phyloP scores from a whole-genome alignment of 2,888 invertebrate genomes.

The Plagodis pulveraria region DNA sequence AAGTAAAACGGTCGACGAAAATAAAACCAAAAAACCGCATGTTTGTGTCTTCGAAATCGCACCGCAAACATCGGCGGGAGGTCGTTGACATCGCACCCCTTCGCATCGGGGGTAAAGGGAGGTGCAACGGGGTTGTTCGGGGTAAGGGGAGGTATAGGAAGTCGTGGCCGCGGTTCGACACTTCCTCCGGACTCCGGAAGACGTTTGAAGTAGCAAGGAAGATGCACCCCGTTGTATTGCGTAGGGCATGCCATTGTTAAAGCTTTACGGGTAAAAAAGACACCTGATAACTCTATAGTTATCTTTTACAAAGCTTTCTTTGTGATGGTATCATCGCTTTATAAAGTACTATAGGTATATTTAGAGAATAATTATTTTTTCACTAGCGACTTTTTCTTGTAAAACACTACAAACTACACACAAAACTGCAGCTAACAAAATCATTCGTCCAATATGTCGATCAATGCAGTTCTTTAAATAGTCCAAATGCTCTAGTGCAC shows the following conservation, averaged over 20 bases:
- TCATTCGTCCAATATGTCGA: too few relatives aligned
- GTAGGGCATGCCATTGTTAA: conserved; percentile 21
- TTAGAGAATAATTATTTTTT: too few relatives aligned
- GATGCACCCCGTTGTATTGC: conserved; percentile 46
- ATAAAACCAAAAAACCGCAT: conserved; percentile 68
- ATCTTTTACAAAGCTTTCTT: background rate
- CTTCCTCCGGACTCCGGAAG: conserved; percentile 84
- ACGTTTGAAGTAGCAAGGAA: conserved; percentile 74
- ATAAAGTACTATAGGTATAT: too few relatives aligned
- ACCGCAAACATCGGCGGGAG: conserved; percentile 71
- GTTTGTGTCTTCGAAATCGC: conserved; percentile 79
- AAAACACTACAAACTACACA: too few relatives aligned
- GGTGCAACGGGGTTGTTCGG: conserved; percentile 48
- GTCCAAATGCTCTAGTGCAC: too few relatives aligned
- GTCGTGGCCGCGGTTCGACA: conserved; percentile 80
- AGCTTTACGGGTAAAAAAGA: conserved; percentile 13
- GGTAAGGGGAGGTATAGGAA: conserved; percentile 57
- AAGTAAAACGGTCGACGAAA: conserved; percentile 55
- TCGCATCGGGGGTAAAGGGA: conserved; percentile 40
- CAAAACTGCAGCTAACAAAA: too few relatives aligned
- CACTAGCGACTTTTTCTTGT: too few relatives aligned
- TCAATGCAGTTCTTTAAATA: too few relatives aligned
- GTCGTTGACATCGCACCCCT: conserved; percentile 71
- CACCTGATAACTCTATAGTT: background rate
- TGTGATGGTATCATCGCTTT: background rate